These are phyloP conservation scores for Petrolisthes manimaculis DNA, from an alignment of 2,888 invertebrate genomes.

Conservation along the genomic window DNA sequence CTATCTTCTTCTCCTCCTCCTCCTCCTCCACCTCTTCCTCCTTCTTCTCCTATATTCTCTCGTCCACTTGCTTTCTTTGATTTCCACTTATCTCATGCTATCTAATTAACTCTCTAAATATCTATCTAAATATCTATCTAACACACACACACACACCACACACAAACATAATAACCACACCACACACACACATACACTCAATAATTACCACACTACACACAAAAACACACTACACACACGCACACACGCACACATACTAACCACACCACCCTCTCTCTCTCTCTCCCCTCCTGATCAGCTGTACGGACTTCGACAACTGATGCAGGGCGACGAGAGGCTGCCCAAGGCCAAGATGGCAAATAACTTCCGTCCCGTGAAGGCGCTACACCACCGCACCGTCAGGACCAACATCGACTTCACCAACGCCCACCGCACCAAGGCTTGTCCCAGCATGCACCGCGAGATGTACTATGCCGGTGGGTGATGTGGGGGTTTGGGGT, in stretches of 20 bases:
- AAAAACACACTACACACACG: no score
- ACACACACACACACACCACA: neutral
- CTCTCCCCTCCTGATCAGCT: constrained; percentile 76
- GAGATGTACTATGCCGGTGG: constrained; percentile 65
- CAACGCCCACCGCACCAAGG: constrained; percentile 65
- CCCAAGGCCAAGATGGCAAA: constrained; percentile 93
- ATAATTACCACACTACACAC: no score
- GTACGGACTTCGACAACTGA: constrained; percentile 86
- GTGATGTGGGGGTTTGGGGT: neutral
- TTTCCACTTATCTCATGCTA: neutral
- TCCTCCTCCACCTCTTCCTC: constrained; percentile 6
- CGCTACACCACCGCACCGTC: constrained; percentile 91
- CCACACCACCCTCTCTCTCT: neutral
- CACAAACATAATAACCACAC: no score
- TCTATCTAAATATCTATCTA: neutral
- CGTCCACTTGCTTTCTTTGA: neutral
- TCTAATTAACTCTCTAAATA: neutral
- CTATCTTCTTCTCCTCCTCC: neutral
- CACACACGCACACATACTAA: neutral
- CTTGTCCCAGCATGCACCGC: constrained; percentile 63
- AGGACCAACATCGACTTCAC: constrained; percentile 96
- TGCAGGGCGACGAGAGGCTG: constrained; percentile 87
- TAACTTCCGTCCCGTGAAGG: constrained; percentile 94
- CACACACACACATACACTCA: no score
- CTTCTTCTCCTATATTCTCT: neutral